Base-by-base conservation (phyloP, 2,888 invertebrate species). In the Cryptophagus acutangulus region DNA sequence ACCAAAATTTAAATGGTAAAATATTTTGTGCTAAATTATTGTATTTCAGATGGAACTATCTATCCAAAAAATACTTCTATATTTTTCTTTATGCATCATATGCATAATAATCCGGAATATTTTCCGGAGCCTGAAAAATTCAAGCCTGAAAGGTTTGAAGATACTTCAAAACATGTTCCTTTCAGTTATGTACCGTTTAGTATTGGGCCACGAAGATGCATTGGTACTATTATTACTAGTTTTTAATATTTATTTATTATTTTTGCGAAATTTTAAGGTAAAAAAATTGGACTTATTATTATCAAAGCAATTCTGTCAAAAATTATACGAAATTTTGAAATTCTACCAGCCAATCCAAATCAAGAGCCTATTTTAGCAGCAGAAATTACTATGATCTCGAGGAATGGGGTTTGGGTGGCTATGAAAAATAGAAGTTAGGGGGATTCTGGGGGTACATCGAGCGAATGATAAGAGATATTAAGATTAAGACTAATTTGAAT, bases 151-250 rank as follows among this genome's bases (percentile, higher is more conserved):
- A 33, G 48, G 29, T 51, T 45, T 18, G 26, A 36, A 24, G 25
- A 5, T 6, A 72, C 75, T 0, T 78, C 74, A 51, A 70, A 71
- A 14, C 80, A 74, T 65, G 55, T 81, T 1, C 74, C 78, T 1
- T 81, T 81, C 41, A 81, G 80, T n/a, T n/a, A n/a, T n/a, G n/a
- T n/a, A n/a, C n/a, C n/a, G n/a, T n/a, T n/a, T n/a, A n/a, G n/a
- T 51, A 81, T 80, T 5, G 81, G 81, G 0, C 76, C 78, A 0
- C 72, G 81, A 20, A 81, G 81, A 54, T 50, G 80, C 79, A 50
- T 50, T 24, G 49, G 49, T 49, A 40, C n/a, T n/a, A n/a, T n/a
- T n/a, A n/a, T n/a, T n/a, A n/a, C n/a, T n/a, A n/a, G n/a, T n/a
- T n/a, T n/a, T n/a, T n/a, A n/a, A n/a, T n/a, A n/a, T n/a, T n/a